Evolutionary conservation across 2,113 vertebrate genomes (phyloP).

Genomic region (Cygnus buccinator): DNA sequence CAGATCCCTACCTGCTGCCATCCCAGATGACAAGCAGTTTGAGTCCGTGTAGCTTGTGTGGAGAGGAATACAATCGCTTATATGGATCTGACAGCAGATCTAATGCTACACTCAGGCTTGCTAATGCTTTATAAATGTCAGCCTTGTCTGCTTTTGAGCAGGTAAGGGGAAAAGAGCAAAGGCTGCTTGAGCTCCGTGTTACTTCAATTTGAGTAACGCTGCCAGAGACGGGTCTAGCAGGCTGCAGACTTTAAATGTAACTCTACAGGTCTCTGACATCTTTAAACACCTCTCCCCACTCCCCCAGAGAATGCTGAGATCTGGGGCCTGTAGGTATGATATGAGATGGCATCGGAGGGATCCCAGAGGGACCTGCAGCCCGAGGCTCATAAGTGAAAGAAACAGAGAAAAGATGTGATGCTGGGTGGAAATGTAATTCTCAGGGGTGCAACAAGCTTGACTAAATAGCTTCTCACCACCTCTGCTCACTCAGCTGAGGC

Average conservation of each 20-base stretch:
- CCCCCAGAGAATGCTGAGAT: neutral
- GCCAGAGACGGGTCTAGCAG: neutral
- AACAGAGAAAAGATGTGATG: neutral
- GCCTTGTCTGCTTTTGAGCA: neutral
- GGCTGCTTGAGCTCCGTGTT: neutral
- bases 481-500: neutral
- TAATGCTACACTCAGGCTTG: neutral
- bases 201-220: neutral
- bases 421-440: neutral
- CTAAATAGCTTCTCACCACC: neutral
- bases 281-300: neutral
- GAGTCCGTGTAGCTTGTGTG: neutral
- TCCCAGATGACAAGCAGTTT: neutral
- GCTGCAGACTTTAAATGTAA: conserved; percentile 29
- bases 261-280: neutral
- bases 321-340: neutral
- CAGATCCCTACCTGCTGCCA: neutral
- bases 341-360: neutral
- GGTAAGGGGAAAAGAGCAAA: neutral
- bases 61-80: neutral
- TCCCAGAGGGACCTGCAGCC: neutral
- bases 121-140: conserved; percentile 26
- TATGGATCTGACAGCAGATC: neutral
- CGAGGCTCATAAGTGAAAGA: neutral
- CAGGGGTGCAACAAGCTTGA: neutral